A percentile compares a stretch with the other conserved stretches of the same genome.
These are phyloP conservation scores for Aeoliscus strigatus DNA, from an alignment of 2,797 vertebrate species.

Conservation along the genomic window DNA sequence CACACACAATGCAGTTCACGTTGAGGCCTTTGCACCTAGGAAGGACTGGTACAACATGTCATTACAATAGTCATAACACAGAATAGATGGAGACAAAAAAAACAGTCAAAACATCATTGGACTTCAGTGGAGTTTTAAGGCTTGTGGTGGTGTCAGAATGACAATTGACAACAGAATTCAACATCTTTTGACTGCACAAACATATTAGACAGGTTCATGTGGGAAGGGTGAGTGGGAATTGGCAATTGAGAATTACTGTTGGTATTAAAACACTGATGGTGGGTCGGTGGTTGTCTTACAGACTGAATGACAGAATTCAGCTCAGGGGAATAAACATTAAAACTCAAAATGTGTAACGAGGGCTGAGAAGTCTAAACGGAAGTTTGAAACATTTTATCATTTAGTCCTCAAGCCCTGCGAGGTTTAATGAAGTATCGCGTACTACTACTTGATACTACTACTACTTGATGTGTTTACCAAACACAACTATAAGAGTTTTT, in stretches of 20 bases:
- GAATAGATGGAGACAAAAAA: too few species aligned
- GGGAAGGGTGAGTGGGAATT: slow-evolving; percentile 56
- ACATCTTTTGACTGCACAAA: too few species aligned
- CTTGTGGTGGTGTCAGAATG: too few species aligned
- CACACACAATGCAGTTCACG: not conserved
- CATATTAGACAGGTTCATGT: slow-evolving; percentile 57
- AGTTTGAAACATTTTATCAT: not conserved
- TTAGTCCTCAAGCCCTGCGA: not conserved
- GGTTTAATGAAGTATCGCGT: slow-evolving; percentile 1
- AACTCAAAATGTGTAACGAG: not conserved
- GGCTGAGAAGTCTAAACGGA: too few species aligned
- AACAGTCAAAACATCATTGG: too few species aligned
- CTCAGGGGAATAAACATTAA: slow-evolving; percentile 33
- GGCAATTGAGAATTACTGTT: slow-evolving; percentile 60
- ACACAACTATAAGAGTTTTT: too few species aligned
- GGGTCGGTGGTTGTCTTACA: slow-evolving; percentile 55
- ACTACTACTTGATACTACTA: too few species aligned
- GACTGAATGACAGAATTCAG: slow-evolving; percentile 53
- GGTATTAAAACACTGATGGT: slow-evolving; percentile 36
- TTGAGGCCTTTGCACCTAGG: slow-evolving; percentile 33
- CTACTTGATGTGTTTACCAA: too few species aligned
- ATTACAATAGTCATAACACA: slow-evolving; percentile 11
- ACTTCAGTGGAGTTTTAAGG: too few species aligned
- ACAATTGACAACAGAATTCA: slow-evolving; percentile 17
- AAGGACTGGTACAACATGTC: not conserved